phyloP scores from a whole-genome alignment of 1,140 invertebrate genomes.

The Phymorhynchus buccinoides region DNA sequence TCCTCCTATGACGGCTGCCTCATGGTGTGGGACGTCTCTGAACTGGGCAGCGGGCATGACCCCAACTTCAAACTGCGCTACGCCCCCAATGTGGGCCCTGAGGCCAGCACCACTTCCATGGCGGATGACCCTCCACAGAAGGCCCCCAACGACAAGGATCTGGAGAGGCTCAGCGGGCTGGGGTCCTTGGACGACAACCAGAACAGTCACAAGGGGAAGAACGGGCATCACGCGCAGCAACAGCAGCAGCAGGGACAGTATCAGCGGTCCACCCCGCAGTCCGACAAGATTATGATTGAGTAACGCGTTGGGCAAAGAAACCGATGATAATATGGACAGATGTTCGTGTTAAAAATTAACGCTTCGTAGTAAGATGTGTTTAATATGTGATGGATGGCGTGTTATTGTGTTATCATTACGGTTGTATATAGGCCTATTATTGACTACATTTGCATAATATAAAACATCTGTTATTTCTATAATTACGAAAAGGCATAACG shows the following conservation, averaged over 20 bases:
- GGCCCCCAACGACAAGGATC: constrained; percentile 52
- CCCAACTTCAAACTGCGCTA: constrained; percentile 38
- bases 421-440: no score
- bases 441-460: no score
- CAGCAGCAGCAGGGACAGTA: neutral
- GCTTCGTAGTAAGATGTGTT: no score
- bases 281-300: constrained; percentile 59
- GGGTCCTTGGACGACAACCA: constrained; percentile 52
- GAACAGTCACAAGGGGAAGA: constrained; percentile 42
- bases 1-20: constrained; percentile 73
- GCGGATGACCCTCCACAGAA: constrained; percentile 47
- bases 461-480: no score
- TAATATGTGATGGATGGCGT: no score
- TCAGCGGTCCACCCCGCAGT: constrained; percentile 40
- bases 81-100: neutral
- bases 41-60: constrained; percentile 45
- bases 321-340: neutral
- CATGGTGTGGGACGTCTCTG: constrained; percentile 71
- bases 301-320: neutral
- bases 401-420: no score
- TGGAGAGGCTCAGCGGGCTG: constrained; percentile 54
- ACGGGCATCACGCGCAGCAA: neutral
- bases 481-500: no score
- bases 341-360: neutral
- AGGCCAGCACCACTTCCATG: no score